Base-by-base conservation (phyloP, 2,113 vertebrate genomes). In the Fregetta grallaria region DNA sequence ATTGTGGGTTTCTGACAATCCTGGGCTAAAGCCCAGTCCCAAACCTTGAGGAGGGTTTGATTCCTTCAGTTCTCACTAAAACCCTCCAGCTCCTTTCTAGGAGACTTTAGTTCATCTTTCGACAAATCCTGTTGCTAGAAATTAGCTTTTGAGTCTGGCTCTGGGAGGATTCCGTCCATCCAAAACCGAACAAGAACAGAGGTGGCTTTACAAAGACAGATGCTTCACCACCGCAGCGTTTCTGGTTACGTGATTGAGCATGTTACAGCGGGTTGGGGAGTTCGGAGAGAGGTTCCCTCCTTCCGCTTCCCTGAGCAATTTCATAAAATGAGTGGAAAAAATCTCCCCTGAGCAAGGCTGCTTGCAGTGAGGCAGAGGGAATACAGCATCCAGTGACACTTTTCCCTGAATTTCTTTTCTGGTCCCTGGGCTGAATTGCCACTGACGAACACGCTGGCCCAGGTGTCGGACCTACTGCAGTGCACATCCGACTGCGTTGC, bases 171-270 rank as follows among this genome's bases (percentile, higher is more conserved):
- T 65, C 38, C 38, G 53, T 66, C 56, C 91, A 23, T 21, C 78
- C 71, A 74, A 53, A 30, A 29, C 58, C 50, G 38, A 17, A 34
- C 3, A 16, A 47, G 86, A 47, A 1, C 59, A 40, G 16, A 13
- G 72, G 63, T 61, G 19, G 29, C 44, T 40, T 45, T 40, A 3
- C 2, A 13, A 29, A 44, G 61, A 11, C 27, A 14, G 29, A 15
- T 4, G 42, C 65, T 79, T 58, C 36, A 1, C 49, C 50, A 44
- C 12, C 0, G 0, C 42, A 1, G 1, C 4, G 3, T 15, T 50
- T 7, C n/a, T 75, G 78, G 36, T 16, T 8, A 9, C 8, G 2
- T 44, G 38, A 32, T 7, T 62, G 82, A 42, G 56, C 0, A 0
- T 13, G 34, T 59, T 74, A 13, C 36, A 2, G 32, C 18, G 72